These are phyloP conservation scores for Pterois miles DNA, from an alignment of 2,797 vertebrate genomes.

Conservation along the genomic window DNA sequence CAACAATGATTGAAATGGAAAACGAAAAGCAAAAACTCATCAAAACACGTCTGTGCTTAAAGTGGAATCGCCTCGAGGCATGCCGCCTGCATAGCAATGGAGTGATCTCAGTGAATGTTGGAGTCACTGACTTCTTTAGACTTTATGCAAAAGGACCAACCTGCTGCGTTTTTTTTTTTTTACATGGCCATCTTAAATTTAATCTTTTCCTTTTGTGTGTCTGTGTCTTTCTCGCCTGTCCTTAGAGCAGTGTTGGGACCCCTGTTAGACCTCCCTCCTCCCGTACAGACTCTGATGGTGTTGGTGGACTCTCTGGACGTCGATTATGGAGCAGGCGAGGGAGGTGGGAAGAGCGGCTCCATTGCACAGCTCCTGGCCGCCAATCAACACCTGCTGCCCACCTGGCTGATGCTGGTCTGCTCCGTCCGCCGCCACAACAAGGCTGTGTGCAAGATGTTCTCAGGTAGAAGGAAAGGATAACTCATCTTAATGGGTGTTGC, in stretches of 20 bases:
- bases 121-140: constrained; percentile 1
- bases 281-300: constrained; percentile 81
- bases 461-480: constrained; percentile 66
- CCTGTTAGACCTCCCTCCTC: constrained; percentile 79
- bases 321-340: constrained; percentile 41
- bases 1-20: neutral
- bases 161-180: constrained; percentile 1
- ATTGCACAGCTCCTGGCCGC: constrained; percentile 82
- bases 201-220: constrained; percentile 7
- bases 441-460: constrained; percentile 84
- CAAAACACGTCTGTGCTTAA: neutral
- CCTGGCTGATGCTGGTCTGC: constrained; percentile 87
- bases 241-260: constrained; percentile 81
- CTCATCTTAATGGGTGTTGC: neutral
- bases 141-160: neutral
- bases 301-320: constrained; percentile 84
- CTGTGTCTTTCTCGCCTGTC: constrained; percentile 22
- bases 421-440: constrained; percentile 85
- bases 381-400: constrained; percentile 83
- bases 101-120: neutral
- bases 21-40: neutral
- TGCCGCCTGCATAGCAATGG: neutral
- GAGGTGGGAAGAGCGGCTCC: constrained; percentile 60
- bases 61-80: neutral
- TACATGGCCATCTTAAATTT: neutral